Conservation (phyloP, 2,888 invertebrate species). For the Dichetophora obliterata region DNA sequence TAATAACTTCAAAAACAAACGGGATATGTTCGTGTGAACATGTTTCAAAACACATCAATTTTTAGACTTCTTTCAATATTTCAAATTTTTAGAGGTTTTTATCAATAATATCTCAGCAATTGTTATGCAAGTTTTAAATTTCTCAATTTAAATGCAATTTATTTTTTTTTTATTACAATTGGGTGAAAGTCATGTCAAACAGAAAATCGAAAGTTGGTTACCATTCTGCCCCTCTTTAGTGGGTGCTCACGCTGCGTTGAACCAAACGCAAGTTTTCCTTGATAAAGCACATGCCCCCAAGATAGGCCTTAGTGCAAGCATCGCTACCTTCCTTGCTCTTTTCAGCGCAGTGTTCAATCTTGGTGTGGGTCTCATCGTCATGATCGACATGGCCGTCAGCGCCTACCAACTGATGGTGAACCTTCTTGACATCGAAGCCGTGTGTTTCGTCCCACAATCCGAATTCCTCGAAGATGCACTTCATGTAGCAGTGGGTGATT, state of each 20-base stretch:
- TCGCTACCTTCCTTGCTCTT: constrained; percentile 59
- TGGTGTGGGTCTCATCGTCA: constrained; percentile 59
- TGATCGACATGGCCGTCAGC: constrained; percentile 56
- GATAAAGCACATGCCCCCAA: constrained; percentile 65
- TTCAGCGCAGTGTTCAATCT: constrained; percentile 64
- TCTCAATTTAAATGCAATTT: no score
- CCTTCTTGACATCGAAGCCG: constrained; percentile 65
- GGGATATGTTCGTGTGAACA: no score
- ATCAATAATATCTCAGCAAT: no score
- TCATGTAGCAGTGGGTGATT: constrained; percentile 64
- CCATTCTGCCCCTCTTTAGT: constrained; percentile 5
- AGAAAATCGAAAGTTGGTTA: no score
- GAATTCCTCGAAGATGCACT: constrained; percentile 66
- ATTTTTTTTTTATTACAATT: no score
- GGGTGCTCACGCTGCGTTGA: constrained; percentile 58
- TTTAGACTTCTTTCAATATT: no score
- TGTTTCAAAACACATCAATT: no score
- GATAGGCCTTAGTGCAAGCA: constrained; percentile 65
- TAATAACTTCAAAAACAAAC: no score
- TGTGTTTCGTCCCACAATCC: constrained; percentile 61
- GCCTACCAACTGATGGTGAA: constrained; percentile 64
- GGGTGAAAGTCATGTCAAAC: no score
- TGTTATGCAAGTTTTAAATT: no score
- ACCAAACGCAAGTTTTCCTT: constrained; percentile 60
- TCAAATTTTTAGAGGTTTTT: no score